Conservation (phyloP, 2,113 vertebrate species). For the Pholis gunnellus region DNA sequence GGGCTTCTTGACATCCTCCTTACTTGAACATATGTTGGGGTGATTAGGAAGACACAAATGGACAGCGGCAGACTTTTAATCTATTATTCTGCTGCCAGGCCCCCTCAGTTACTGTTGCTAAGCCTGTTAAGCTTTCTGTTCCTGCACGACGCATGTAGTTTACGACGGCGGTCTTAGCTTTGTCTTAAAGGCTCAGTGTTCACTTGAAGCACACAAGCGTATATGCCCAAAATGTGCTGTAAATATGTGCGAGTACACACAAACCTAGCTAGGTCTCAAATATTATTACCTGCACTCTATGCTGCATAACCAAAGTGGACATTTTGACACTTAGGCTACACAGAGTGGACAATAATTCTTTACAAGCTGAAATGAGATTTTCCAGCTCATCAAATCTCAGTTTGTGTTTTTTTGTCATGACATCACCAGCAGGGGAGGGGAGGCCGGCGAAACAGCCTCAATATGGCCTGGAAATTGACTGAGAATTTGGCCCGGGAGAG, state of each 20-base stretch:
- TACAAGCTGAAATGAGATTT: slow-evolving; percentile 68
- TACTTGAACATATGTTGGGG: background rate
- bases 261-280: slow-evolving; percentile 41
- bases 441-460: slow-evolving; percentile 60
- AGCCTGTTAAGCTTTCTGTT: slow-evolving; percentile 1
- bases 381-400: slow-evolving; percentile 74
- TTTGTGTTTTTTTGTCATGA: slow-evolving; percentile 76
- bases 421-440: slow-evolving; percentile 53
- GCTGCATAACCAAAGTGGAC: slow-evolving; percentile 44
- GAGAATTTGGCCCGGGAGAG: slow-evolving; percentile 60
- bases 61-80: background rate
- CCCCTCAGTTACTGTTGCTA: background rate
- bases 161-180: background rate
- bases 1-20: slow-evolving; percentile 5
- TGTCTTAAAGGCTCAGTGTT: background rate
- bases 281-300: slow-evolving; percentile 51
- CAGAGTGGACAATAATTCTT: slow-evolving; percentile 63
- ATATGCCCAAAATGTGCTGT: background rate
- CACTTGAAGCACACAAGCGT: background rate
- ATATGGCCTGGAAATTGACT: slow-evolving; percentile 70
- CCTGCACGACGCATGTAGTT: background rate
- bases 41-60: slow-evolving; percentile 19
- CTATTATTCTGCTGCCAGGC: background rate
- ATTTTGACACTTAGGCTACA: slow-evolving; percentile 50
- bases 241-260: slow-evolving; percentile 2